Conservation (phyloP, 2,113 vertebrate species). For the Probosciger aterrimus region DNA sequence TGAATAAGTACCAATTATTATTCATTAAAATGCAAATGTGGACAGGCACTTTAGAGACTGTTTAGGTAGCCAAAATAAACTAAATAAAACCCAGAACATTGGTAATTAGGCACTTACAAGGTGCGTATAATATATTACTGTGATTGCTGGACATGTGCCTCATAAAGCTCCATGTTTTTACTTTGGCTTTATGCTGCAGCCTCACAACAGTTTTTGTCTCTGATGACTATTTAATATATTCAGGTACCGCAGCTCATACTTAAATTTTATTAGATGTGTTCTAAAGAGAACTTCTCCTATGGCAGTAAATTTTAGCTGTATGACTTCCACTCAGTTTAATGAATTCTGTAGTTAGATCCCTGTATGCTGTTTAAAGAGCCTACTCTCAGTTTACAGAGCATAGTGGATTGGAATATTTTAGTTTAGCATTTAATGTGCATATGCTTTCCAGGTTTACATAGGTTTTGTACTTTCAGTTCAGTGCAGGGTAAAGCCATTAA, state of each 20-base stretch:
- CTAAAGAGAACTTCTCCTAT: neutral
- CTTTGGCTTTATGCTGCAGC: neutral
- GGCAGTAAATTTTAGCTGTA: neutral
- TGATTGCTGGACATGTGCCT: neutral
- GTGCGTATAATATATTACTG: neutral
- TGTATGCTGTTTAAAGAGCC: neutral
- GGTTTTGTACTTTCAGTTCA: neutral
- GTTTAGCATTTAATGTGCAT: neutral
- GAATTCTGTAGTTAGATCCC: neutral
- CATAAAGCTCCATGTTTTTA: neutral
- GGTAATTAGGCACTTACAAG: neutral
- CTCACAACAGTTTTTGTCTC: neutral
- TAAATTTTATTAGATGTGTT: constrained; percentile 7
- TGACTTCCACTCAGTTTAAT: neutral
- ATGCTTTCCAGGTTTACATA: neutral
- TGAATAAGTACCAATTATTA: constrained; percentile 41
- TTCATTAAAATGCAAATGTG: constrained; percentile 52
- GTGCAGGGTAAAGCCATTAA: neutral
- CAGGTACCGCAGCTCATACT: neutral
- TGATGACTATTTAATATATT: neutral
- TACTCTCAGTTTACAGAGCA: neutral
- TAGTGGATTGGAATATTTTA: neutral
- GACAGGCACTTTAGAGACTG: neutral
- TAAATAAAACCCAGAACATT: neutral
- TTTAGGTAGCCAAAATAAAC: neutral